Evolutionary conservation across 1,140 invertebrate genomes (phyloP), one percentile per base, ranked within the genome.

Genomic region (Drosophila sulfurigaster): DNA sequence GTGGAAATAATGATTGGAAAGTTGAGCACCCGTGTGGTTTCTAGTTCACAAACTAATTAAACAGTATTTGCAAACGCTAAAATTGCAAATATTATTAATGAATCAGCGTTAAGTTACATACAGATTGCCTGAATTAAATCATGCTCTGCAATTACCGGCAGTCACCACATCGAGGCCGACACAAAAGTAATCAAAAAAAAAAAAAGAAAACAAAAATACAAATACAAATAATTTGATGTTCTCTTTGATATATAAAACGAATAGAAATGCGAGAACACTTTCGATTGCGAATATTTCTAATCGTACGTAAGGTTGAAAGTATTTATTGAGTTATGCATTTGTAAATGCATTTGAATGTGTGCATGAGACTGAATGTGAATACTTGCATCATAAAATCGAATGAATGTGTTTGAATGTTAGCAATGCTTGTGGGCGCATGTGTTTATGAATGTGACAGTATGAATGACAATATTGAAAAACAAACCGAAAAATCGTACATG

Each of bases 31-130:
- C 30, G 7, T 32, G 51, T 35, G 51, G 30, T 32, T 54, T 54
- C n/a, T 15, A 54, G 35, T 32, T 15, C 7, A 16, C 51, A 30
- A 28, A 54, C n/a, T 32, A 54, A 54, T 15, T 52, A 6, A 54
- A 35, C 13, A 13, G n/a, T 32, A n/a, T 30, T 10, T 32, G 28
- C 28, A 30, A n/a, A 13, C n/a, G 5, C 5, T 52, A 1, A 28
- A 52, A 7, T 25, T 48, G 15, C 35, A 10, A 38, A 8, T 25
- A 25, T 10, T 20, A 11, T n/a, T 15, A 46, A 15, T 6, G 15
- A 13, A 45, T 32, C 32, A 45, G 11, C 5, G 4, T 3, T 15
- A 28, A n/a, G 20, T 51, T 10, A 51, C 28, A n/a, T 51, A 25
- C 48, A 51, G 20, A 5, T 51, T 28, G 48, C 20, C 30, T 54